Percentiles rank a stretch among this genome's conserved stretches.
Conservation (phyloP, 2,888 invertebrate species). For the Busseola fusca region DNA sequence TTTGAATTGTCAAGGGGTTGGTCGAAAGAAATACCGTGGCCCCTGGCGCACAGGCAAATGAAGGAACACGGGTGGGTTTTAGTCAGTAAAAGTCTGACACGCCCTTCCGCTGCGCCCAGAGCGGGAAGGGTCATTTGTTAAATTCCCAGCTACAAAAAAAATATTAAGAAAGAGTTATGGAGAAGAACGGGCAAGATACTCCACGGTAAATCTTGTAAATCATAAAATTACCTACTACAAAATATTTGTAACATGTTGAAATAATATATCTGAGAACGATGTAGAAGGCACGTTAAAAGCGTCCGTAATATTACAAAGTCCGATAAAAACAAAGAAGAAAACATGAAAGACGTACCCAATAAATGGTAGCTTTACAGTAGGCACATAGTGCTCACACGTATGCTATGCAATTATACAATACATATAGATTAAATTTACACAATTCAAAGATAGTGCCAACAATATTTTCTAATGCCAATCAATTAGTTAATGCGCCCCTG, state of each 20-base stretch:
- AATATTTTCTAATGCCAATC: too few relatives aligned
- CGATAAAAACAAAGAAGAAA: not conserved
- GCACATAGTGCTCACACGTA: not conserved
- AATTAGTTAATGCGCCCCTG: not conserved
- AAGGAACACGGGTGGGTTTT: too few relatives aligned
- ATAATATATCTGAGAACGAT: not conserved
- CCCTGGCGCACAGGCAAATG: too few relatives aligned
- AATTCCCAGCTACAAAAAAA: too few relatives aligned
- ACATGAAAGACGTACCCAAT: not conserved
- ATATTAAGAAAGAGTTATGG: not conserved
- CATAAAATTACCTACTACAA: not conserved
- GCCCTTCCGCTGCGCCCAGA: too few relatives aligned
- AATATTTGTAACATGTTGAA: not conserved
- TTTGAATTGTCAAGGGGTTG: too few relatives aligned
- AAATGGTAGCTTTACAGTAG: too few relatives aligned
- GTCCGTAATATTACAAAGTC: too few relatives aligned
- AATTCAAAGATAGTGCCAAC: not conserved
- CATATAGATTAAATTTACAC: not conserved
- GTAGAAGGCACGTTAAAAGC: not conserved
- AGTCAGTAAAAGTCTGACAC: too few relatives aligned
- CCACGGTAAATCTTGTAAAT: not conserved
- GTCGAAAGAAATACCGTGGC: too few relatives aligned
- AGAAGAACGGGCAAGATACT: not conserved
- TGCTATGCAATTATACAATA: not conserved
- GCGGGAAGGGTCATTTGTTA: too few relatives aligned